A percentile compares a stretch with the other conserved stretches of the same genome.
These are phyloP conservation scores for Leuciscus idus DNA, from an alignment of 2,113 vertebrate species.

Conservation along the genomic window DNA sequence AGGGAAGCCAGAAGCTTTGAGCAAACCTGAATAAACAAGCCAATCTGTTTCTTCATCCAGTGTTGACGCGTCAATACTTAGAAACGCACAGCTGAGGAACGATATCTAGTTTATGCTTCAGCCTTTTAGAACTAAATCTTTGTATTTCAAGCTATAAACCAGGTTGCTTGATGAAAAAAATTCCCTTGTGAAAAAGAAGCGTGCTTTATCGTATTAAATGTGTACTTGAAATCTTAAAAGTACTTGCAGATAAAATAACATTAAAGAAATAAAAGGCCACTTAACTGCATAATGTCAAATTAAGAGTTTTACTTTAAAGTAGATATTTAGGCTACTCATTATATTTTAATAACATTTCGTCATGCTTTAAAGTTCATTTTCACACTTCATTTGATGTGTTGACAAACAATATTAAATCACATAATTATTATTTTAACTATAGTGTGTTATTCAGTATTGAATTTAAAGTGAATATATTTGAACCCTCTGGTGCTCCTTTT, in stretches of 20 bases:
- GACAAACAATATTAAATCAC: not conserved
- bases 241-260: too few species aligned
- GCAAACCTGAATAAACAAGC: constrained; percentile 45
- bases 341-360: not conserved
- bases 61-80: constrained; percentile 12
- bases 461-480: not conserved
- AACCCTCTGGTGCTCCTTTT: too few species aligned
- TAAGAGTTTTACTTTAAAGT: not conserved
- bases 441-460: not conserved
- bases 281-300: too few species aligned
- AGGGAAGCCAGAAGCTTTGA: constrained; percentile 36
- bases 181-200: not conserved
- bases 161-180: not conserved
- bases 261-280: too few species aligned
- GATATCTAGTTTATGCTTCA: not conserved
- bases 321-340: not conserved
- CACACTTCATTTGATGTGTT: not conserved
- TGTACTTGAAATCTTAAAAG: not conserved
- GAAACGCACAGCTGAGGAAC: not conserved
- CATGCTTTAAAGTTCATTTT: not conserved
- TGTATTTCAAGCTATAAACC: not conserved
- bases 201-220: not conserved
- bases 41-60: constrained; percentile 34
- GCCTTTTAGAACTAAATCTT: not conserved
- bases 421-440: too few species aligned